These are phyloP conservation scores for Aphidoletes aphidimyza DNA, from an alignment of 2,888 invertebrate genomes.

Conservation along the genomic window DNA sequence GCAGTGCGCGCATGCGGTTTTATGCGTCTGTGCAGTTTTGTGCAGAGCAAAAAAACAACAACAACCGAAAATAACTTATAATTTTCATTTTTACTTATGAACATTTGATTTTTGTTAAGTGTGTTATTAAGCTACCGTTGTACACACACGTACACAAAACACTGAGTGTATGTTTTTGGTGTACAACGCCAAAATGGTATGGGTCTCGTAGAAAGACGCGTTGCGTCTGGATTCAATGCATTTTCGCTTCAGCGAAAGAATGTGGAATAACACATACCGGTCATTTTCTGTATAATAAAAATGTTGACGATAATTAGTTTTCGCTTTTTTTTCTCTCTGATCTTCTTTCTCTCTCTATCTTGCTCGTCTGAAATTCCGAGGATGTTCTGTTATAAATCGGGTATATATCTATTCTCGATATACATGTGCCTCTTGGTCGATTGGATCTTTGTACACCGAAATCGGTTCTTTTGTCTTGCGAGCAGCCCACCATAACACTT, in stretches of 20 bases:
- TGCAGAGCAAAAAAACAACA: no score
- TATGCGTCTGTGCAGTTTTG: slow-evolving; percentile 30
- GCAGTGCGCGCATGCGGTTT: no score
- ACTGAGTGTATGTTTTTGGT: no score
- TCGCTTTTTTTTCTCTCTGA: background rate
- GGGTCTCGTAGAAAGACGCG: background rate
- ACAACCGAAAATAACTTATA: slow-evolving; percentile 52
- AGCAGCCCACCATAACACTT: background rate
- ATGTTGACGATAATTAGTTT: slow-evolving; percentile 35
- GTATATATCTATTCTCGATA: no score
- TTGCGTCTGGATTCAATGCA: no score
- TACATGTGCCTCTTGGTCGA: no score
- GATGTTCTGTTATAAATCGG: background rate
- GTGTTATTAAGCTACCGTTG: slow-evolving; percentile 54
- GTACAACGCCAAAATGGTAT: slow-evolving; percentile 12
- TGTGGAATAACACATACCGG: slow-evolving; percentile 50
- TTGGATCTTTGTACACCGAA: slow-evolving; percentile 7
- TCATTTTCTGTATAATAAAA: slow-evolving; percentile 41
- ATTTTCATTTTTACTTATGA: slow-evolving; percentile 54
- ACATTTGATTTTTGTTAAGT: slow-evolving; percentile 53
- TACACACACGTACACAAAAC: slow-evolving; percentile 32
- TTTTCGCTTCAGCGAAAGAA: background rate
- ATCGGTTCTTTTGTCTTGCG: background rate
- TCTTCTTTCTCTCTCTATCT: background rate
- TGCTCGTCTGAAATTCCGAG: background rate